Evolutionary conservation across 2,797 vertebrate species (phyloP).

Genomic region (Enteromius unitaeniatus): DNA sequence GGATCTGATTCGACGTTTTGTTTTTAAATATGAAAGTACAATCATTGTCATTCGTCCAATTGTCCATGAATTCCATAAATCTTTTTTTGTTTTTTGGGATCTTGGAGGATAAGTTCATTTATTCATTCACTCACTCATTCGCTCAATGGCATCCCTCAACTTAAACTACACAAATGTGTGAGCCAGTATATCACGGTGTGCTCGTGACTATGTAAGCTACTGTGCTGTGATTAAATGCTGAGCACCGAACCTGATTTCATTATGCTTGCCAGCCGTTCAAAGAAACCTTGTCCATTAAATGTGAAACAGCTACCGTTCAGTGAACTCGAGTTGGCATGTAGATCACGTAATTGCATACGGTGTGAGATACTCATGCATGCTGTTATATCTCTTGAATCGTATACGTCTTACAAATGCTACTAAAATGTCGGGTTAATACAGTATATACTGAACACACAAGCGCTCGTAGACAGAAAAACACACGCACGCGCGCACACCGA

Average conservation of each 20-base stretch:
- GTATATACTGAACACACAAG: conserved; percentile 53
- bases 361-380: conserved; percentile 50
- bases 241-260: conserved; percentile 49
- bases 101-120: conserved; percentile 39
- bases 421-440: conserved; percentile 50
- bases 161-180: conserved; percentile 34
- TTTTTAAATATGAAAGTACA: conserved; percentile 50
- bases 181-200: conserved; percentile 44
- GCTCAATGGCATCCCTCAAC: conserved; percentile 33
- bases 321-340: conserved; percentile 53
- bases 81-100: conserved; percentile 21
- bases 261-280: conserved; percentile 33
- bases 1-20: conserved; percentile 10
- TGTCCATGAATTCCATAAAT: conserved; percentile 42
- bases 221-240: conserved; percentile 60
- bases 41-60: conserved; percentile 50
- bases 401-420: conserved; percentile 61
- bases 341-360: conserved; percentile 52
- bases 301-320: conserved; percentile 38
- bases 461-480: conserved; percentile 43
- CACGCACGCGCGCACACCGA: conserved; percentile 23
- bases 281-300: conserved; percentile 35
- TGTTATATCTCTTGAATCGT: conserved; percentile 48
- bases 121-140: conserved; percentile 62
- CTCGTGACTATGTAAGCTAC: conserved; percentile 46